Evolutionary conservation across 2,888 invertebrate genomes (phyloP), one percentile per base, ranked within the genome.

Genomic region (Venusia cambrica): DNA sequence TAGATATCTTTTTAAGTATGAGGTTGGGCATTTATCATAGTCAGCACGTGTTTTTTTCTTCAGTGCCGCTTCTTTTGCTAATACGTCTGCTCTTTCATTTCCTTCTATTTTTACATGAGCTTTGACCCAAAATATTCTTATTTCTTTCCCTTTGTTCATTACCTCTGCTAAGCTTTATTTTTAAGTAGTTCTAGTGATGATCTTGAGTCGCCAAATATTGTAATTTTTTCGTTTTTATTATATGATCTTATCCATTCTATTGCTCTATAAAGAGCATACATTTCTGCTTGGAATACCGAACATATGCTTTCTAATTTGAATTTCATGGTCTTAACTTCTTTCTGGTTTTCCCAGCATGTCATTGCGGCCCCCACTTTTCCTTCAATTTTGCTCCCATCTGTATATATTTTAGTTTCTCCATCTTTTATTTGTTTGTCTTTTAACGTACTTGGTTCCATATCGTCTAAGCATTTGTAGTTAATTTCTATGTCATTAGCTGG

Each of bases 271-370:
- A 33, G 13, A n/a, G 33, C 33, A 13, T 26, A 5, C 4, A 33
- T 14, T 19, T 33, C 33, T 1, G 33, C 33, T 11, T 33, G 33
- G 14, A 20, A 26, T 4, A 26, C 33, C 1, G 32, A 18, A n/a
- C 24, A 24, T 12, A 24, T n/a, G 1, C 17, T 9, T 1, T 21
- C 2, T 5, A 31, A 12, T n/a, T 31, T 31, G 1, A 31, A 7
- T 5, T 31, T 31, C 5, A 10, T 15, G 17, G 10, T n/a, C 10
- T 9, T 14, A 2, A 20, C 10, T n/a, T 20, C 19, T n/a, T n/a
- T n/a, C n/a, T n/a, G n/a, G n/a, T n/a, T n/a, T n/a, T n/a, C n/a
- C n/a, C n/a, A n/a, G n/a, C n/a, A n/a, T n/a, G n/a, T n/a, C n/a
- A n/a, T n/a, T 2, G 28, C 19, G 1, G 12, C 13, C 5, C 10